phyloP scores from a whole-genome alignment of 1,140 invertebrate genomes.

The Liolophura sinensis region DNA sequence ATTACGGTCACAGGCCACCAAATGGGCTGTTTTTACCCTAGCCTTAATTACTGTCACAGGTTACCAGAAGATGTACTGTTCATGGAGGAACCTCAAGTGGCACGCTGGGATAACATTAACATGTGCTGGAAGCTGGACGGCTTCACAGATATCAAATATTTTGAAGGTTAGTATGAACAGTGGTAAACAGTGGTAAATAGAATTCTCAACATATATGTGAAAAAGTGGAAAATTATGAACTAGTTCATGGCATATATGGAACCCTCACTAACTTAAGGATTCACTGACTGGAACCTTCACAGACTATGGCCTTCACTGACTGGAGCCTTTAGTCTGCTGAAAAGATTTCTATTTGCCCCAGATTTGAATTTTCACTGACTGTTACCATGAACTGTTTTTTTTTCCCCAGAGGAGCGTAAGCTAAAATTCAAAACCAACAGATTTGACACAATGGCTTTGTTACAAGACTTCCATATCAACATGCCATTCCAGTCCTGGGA shows the following conservation, averaged over 20 bases:
- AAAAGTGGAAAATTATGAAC: no score
- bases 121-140: slow-evolving; percentile 52
- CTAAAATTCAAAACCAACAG: slow-evolving; percentile 53
- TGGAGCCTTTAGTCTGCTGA: no score
- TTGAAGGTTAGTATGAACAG: slow-evolving; percentile 41
- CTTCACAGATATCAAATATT: slow-evolving; percentile 46
- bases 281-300: no score
- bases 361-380: not conserved
- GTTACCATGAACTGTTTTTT: slow-evolving; percentile 5
- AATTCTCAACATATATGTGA: no score
- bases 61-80: slow-evolving; percentile 48
- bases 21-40: not conserved
- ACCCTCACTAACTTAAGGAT: no score
- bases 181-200: no score
- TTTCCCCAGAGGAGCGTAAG: slow-evolving; percentile 35
- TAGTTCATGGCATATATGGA: no score
- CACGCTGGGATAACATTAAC: slow-evolving; percentile 49
- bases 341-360: no score
- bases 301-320: no score
- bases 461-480: slow-evolving; percentile 57
- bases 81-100: slow-evolving; percentile 52
- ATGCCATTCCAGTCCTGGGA: slow-evolving; percentile 60
- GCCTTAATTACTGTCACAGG: slow-evolving; percentile 23
- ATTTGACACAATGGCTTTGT: slow-evolving; percentile 53
- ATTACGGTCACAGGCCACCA: not conserved